phyloP scores from a whole-genome alignment of 2,888 invertebrate genomes.

The Eumacrocentrus americanus region DNA sequence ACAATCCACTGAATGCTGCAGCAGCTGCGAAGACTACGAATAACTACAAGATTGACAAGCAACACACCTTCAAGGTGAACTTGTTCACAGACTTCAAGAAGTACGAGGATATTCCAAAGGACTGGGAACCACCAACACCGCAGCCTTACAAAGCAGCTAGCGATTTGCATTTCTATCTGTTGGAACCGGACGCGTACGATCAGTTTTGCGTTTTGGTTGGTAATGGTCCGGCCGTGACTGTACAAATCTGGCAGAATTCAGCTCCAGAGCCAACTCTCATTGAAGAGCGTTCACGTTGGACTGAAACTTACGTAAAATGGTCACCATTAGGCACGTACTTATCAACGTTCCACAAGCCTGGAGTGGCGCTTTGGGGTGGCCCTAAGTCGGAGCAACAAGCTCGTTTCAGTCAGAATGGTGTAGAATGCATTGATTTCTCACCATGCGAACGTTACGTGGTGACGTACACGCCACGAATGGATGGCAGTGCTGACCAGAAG shows the following conservation, averaged over 20 bases:
- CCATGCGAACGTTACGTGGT: constrained; percentile 97
- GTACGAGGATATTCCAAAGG: constrained; percentile 87
- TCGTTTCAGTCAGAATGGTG: constrained; percentile 87
- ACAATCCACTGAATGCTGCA: constrained; percentile 80
- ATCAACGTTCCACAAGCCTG: constrained; percentile 93
- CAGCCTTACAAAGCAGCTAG: constrained; percentile 90
- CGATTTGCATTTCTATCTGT: constrained; percentile 90
- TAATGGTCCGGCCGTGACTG: constrained; percentile 75
- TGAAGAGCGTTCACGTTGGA: constrained; percentile 93
- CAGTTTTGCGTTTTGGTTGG: constrained; percentile 92
- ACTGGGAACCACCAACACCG: constrained; percentile 91
- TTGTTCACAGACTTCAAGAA: constrained; percentile 95
- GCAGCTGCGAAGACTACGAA: constrained; percentile 89
- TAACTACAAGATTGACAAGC: constrained; percentile 94
- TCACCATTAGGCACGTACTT: constrained; percentile 96
- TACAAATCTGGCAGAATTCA: constrained; percentile 89
- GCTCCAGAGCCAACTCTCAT: constrained; percentile 82
- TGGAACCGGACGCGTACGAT: constrained; percentile 95
- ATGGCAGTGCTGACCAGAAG: constrained; percentile 72
- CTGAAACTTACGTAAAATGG: constrained; percentile 96
- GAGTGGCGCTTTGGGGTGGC: constrained; percentile 97
- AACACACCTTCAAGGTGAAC: constrained; percentile 92
- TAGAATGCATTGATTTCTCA: constrained; percentile 96
- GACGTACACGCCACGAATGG: constrained; percentile 86
- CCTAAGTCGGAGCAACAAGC: constrained; percentile 90